Conservation (phyloP, 2,888 invertebrate genomes). For the Eupithecia abbreviata region DNA sequence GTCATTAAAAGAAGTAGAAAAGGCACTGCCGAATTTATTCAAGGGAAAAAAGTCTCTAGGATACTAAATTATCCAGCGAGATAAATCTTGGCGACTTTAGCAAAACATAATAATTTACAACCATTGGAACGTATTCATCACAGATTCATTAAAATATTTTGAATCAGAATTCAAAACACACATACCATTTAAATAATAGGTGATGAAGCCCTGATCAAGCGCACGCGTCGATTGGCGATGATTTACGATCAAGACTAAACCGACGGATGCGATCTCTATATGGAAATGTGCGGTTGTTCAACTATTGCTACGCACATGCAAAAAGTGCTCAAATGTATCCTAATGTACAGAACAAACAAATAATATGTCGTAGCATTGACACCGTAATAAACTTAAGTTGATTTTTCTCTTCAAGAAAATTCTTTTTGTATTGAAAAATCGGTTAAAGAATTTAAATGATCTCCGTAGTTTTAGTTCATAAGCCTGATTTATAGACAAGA, state of each 20-base stretch:
- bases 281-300: conserved; percentile 16
- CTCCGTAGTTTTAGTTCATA: neutral
- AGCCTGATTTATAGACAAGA: neutral
- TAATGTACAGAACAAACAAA: neutral
- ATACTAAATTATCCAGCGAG: neutral
- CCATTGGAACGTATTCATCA: conserved; percentile 25
- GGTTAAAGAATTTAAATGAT: neutral
- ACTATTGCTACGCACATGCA: conserved; percentile 15
- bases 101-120: neutral
- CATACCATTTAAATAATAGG: conserved; percentile 43
- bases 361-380: neutral
- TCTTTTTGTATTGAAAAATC: neutral
- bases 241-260: conserved; percentile 38
- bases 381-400: neutral
- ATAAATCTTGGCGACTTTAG: neutral
- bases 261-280: conserved; percentile 30
- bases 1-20: neutral
- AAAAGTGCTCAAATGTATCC: neutral
- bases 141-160: conserved; percentile 30
- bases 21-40: neutral
- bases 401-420: neutral
- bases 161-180: conserved; percentile 39
- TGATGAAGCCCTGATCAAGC: conserved; percentile 40
- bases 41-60: neutral
- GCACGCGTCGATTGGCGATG: conserved; percentile 43